Evolutionary conservation across 2,888 invertebrate species (phyloP).

Genomic region (Acanthoscelides obtectus): DNA sequence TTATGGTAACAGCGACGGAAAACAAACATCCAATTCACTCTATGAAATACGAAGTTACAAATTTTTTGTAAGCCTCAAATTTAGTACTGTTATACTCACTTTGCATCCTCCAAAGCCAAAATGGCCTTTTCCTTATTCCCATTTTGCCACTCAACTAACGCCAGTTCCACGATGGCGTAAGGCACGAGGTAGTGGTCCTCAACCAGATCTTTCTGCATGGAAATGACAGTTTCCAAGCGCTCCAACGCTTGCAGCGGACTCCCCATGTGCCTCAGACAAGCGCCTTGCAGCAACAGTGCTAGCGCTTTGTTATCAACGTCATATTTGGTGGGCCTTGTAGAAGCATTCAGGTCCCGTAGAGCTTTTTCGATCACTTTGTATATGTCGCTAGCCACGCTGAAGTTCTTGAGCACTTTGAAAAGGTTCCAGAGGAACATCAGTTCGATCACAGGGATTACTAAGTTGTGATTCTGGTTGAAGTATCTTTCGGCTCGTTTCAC

Average conservation of each 20-base stretch:
- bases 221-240: constrained; percentile 60
- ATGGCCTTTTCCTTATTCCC: constrained; percentile 65
- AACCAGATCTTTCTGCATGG: constrained; percentile 65
- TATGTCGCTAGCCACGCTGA: constrained; percentile 56
- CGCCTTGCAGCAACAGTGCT: constrained; percentile 73
- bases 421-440: constrained; percentile 91
- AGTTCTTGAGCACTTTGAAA: constrained; percentile 74
- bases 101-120: constrained; percentile 73
- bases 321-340: constrained; percentile 47
- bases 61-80: not conserved
- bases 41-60: too few species aligned
- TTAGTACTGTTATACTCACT: constrained; percentile 52
- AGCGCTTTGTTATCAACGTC: constrained; percentile 71
- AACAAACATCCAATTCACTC: too few species aligned
- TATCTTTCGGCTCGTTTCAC: constrained; percentile 80
- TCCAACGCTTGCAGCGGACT: constrained; percentile 74
- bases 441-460: constrained; percentile 82
- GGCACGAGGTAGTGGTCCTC: constrained; percentile 83
- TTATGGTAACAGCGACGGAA: too few species aligned
- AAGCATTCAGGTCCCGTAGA: constrained; percentile 36
- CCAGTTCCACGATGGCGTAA: constrained; percentile 81
- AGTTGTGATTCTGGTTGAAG: constrained; percentile 63
- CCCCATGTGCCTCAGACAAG: constrained; percentile 74
- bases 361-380: constrained; percentile 60
- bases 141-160: constrained; percentile 68